Evolutionary conservation across 1,140 invertebrate genomes (phyloP), one percentile per base, ranked within the genome.

Genomic region (Hormaphis cornu): DNA sequence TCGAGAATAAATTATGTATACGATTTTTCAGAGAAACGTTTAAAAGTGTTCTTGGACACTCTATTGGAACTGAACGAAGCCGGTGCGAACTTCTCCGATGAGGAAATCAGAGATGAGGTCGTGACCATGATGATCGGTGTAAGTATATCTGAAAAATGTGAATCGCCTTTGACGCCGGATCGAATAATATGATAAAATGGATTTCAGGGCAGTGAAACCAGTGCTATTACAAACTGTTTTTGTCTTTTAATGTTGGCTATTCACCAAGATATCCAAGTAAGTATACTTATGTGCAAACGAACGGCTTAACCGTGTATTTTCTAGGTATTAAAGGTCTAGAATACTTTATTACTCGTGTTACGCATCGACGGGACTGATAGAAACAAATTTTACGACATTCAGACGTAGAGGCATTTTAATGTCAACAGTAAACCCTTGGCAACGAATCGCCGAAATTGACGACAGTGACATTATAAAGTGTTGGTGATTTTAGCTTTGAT

Each of bases 171-270:
- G 7, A 52, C 18, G 6, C 0, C 42, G 24, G 0, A 26, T n/a
- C 42, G 1, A n/a, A 44, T 42, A 7, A 28, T 33, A 44, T 44
- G 33, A 20, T 22, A 9, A 7, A 35, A 40, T 40, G 5, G 10
- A 30, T 84, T 84, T 72, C 79, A 87, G 84, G 87, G 87, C 59
- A 87, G 89, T 77, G 88, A 89, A 75, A 88, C 88, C n/a, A 76
- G 78, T 7, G 78, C 77, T 7, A 78, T 81, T 33, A 81, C 81
- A 24, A 71, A 77, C 9, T 80, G 78, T 4, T 80, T 77, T 56
- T 70, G 78, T 28, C 50, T 81, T 5, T 71, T 81, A 4, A 77
- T 81, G 76, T 76, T 88, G 46, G 85, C 81, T 0, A 79, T 78
- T 72, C 78, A 86, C 76, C 84, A 80, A 4, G 80, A 85, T 44